Conservation (phyloP, 2,797 vertebrate species). For the Catharus ustulatus region DNA sequence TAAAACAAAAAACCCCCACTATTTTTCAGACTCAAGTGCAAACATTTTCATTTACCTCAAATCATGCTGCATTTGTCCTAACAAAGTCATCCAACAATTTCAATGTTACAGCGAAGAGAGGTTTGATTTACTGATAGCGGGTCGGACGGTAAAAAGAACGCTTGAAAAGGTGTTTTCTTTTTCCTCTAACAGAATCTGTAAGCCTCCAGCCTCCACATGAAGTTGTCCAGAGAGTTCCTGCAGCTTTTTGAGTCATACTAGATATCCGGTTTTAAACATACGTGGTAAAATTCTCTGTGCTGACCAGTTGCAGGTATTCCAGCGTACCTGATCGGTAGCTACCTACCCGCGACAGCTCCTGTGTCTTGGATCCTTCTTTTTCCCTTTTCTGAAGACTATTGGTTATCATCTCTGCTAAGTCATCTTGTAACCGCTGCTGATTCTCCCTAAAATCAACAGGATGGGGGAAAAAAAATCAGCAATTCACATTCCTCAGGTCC, state of each 20-base stretch:
- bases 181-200: not conserved
- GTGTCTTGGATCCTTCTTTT: constrained; percentile 63
- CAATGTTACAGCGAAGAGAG: not conserved
- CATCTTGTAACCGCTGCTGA: constrained; percentile 90
- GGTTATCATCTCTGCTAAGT: constrained; percentile 91
- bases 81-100: not conserved
- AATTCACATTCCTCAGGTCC: not conserved
- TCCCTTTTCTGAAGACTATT: constrained; percentile 82
- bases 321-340: constrained; percentile 80
- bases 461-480: not conserved
- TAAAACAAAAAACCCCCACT: not conserved
- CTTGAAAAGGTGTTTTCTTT: not conserved
- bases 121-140: not conserved
- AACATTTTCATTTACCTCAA: constrained; percentile 3
- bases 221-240: not conserved
- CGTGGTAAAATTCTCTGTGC: constrained; percentile 79
- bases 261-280: constrained; percentile 78
- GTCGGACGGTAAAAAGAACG: not conserved
- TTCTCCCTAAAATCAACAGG: constrained; percentile 84
- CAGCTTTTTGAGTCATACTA: not conserved
- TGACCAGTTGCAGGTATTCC: constrained; percentile 91
- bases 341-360: constrained; percentile 69
- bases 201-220: not conserved
- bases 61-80: not conserved
- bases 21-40: not conserved